phyloP scores from a whole-genome alignment of 2,888 invertebrate species.

The Gymnosoma rotundatum region DNA sequence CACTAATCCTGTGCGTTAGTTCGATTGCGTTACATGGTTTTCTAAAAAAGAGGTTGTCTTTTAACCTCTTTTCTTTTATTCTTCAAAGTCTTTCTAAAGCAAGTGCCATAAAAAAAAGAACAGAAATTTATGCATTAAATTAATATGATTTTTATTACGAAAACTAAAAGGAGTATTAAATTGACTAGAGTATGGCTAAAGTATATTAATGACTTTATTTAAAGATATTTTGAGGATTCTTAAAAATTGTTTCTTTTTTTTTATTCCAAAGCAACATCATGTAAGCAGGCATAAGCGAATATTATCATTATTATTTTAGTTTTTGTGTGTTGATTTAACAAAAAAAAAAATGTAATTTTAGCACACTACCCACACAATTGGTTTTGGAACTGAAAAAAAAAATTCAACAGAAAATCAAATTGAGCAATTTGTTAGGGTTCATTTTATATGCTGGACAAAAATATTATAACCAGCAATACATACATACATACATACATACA shows the following conservation, averaged over 20 bases:
- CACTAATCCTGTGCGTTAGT: too few relatives aligned
- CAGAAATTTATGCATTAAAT: slow-evolving; percentile 26
- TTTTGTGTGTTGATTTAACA: background rate
- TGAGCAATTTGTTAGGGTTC: slow-evolving; percentile 68
- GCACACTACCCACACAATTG: slow-evolving; percentile 62
- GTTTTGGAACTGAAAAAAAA: slow-evolving; percentile 14
- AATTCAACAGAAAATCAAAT: slow-evolving; percentile 63
- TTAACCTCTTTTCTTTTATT: background rate
- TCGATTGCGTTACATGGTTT: too few relatives aligned
- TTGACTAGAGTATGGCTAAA: background rate
- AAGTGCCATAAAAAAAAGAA: background rate
- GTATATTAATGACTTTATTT: slow-evolving; percentile 51
- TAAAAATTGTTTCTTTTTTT: background rate
- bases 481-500: background rate
- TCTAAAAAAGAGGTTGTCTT: background rate
- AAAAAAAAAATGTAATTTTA: slow-evolving; percentile 60
- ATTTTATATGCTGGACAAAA: slow-evolving; percentile 67
- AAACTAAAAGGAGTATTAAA: background rate
- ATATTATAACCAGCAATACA: background rate
- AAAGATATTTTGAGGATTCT: slow-evolving; percentile 11
- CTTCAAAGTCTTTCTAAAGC: background rate
- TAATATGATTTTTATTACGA: slow-evolving; percentile 2
- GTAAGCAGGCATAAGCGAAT: slow-evolving; percentile 12
- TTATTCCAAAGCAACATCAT: background rate
- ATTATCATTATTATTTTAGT: slow-evolving; percentile 40